Percentiles rank a stretch among this genome's conserved stretches.
Evolutionary conservation across 1,140 invertebrate genomes (phyloP).

Genomic region (Habropoda laboriosa): DNA sequence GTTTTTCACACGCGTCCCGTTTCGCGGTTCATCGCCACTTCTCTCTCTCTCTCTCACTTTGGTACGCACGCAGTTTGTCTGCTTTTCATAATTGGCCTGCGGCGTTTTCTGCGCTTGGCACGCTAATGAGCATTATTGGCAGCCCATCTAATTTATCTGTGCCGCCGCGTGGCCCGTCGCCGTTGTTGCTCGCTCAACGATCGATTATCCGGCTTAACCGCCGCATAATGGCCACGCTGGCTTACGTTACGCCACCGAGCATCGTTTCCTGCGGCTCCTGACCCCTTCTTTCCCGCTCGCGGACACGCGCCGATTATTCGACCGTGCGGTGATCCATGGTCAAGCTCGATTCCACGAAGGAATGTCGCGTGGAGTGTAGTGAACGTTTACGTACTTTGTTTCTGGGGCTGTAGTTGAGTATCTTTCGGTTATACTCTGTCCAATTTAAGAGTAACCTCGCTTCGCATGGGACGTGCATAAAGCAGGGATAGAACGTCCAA

Average conservation of each 20-base stretch:
- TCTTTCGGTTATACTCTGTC: too few relatives aligned
- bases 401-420: too few relatives aligned
- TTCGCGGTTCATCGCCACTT: constrained; percentile 20
- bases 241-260: constrained; percentile 54
- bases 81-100: constrained; percentile 65
- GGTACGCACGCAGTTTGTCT: constrained; percentile 22
- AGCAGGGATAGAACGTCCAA: too few relatives aligned
- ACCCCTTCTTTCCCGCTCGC: background rate
- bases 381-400: background rate
- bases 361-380: background rate
- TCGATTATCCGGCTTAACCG: constrained; percentile 67
- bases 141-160: constrained; percentile 66
- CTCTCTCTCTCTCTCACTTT: background rate
- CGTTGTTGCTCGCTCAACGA: constrained; percentile 40
- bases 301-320: constrained; percentile 29
- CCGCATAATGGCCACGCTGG: constrained; percentile 65
- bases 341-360: background rate
- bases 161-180: constrained; percentile 48
- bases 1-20: constrained; percentile 21
- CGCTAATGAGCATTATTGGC: constrained; percentile 67
- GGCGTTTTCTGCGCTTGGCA: constrained; percentile 61
- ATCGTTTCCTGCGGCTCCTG: constrained; percentile 17
- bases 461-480: too few relatives aligned
- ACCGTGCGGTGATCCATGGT: background rate
- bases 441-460: too few relatives aligned